A percentile compares a stretch with the other conserved stretches of the same genome.
These are phyloP conservation scores for Keiferia lycopersicella DNA, from an alignment of 2,888 invertebrate species.

Conservation along the genomic window DNA sequence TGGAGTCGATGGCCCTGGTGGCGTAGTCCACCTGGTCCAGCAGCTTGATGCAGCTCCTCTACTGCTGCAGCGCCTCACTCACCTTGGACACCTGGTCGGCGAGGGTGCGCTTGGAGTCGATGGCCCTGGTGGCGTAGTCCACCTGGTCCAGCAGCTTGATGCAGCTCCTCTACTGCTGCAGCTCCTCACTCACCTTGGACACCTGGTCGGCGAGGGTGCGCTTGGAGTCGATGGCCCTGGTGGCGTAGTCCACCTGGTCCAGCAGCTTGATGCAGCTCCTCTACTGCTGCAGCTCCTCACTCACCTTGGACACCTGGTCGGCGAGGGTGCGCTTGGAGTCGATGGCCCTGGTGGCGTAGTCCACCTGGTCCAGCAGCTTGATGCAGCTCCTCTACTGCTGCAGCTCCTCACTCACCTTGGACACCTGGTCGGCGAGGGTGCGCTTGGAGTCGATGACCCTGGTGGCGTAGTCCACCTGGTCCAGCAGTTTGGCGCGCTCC, in stretches of 20 bases:
- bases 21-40: conserved; percentile 67
- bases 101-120: no score
- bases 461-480: conserved; percentile 63
- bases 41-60: conserved; percentile 40
- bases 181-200: conserved; percentile 54
- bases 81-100: no score
- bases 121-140: no score
- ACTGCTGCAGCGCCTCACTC: no score
- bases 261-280: conserved; percentile 56
- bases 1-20: conserved; percentile 61
- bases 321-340: conserved; percentile 64
- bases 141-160: no score
- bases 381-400: conserved; percentile 28
- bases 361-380: conserved; percentile 60
- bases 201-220: conserved; percentile 58
- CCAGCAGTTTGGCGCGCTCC: conserved; percentile 47
- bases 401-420: conserved; percentile 53
- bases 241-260: conserved; percentile 65
- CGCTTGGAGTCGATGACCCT: conserved; percentile 65
- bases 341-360: conserved; percentile 60
- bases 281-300: conserved; percentile 37
- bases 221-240: conserved; percentile 64
- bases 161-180: no score
- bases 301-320: conserved; percentile 62
- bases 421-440: conserved; percentile 57